Conservation (phyloP, 2,888 invertebrate species). For the Macrosoma leucophasiata region DNA sequence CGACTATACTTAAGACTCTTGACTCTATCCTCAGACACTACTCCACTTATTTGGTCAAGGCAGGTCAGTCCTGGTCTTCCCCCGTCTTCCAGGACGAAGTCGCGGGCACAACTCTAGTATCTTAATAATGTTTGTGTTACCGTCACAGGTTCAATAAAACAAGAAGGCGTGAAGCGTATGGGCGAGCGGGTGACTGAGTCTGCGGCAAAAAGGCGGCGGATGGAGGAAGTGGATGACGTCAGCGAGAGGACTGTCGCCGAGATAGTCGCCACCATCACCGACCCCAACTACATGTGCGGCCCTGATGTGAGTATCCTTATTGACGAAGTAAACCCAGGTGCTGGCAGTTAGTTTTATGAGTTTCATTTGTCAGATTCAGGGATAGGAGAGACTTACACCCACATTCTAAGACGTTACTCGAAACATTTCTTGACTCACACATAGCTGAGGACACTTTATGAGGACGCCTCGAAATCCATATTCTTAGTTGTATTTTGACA, state of each 20-base stretch:
- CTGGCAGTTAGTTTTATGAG: too few species aligned
- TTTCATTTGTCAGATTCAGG: too few species aligned
- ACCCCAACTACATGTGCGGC: constrained; percentile 89
- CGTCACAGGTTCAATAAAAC: constrained; percentile 44
- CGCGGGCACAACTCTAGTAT: background rate
- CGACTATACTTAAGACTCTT: too few species aligned
- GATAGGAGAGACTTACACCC: too few species aligned
- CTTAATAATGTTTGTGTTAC: background rate
- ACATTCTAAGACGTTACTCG: too few species aligned
- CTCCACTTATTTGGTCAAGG: too few species aligned
- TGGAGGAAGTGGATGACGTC: constrained; percentile 79
- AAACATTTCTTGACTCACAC: too few species aligned
- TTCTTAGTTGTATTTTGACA: too few species aligned
- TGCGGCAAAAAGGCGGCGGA: constrained; percentile 50
- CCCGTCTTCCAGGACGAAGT: background rate
- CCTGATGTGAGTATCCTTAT: constrained; percentile 79
- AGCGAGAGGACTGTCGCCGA: constrained; percentile 86
- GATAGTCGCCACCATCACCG: constrained; percentile 87
- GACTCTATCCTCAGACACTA: too few species aligned
- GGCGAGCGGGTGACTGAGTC: constrained; percentile 31
- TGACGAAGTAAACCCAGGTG: background rate
- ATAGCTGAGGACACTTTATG: too few species aligned
- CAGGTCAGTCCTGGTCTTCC: too few species aligned
- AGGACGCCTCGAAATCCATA: too few species aligned
- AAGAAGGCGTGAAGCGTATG: constrained; percentile 48